These are phyloP conservation scores for Hemitrygon akajei DNA, from an alignment of 2,797 vertebrate genomes.

Conservation along the genomic window DNA sequence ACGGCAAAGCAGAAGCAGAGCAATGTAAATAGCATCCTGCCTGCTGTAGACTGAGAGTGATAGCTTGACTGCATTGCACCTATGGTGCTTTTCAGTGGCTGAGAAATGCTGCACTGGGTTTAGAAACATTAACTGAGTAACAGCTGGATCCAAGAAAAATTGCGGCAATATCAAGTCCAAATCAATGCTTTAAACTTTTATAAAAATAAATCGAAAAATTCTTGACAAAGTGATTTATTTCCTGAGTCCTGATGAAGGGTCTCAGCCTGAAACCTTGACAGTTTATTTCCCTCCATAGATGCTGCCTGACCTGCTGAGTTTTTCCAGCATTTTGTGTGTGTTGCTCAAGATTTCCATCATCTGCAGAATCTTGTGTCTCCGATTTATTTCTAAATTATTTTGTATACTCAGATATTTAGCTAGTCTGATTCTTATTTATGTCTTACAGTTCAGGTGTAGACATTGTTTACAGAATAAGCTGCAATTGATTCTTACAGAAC, in stretches of 20 bases:
- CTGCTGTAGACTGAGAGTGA: neutral
- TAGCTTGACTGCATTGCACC: neutral
- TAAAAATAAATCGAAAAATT: neutral
- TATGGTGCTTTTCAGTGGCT: neutral
- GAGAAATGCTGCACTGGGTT: neutral
- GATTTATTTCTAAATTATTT: neutral
- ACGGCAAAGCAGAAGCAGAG: neutral
- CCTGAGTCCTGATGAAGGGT: no score
- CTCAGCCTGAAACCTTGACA: no score
- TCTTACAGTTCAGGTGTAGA: neutral
- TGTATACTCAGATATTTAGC: neutral
- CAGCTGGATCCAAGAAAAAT: neutral
- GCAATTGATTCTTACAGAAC: neutral
- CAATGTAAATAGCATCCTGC: neutral
- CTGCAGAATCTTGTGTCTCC: no score
- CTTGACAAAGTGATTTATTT: neutral
- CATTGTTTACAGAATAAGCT: neutral
- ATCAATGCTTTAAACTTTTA: neutral
- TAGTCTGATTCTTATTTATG: neutral
- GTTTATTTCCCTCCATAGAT: no score
- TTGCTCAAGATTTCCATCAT: no score
- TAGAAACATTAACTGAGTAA: neutral
- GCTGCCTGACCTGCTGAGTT: no score
- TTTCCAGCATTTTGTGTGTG: no score
- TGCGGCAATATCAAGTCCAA: neutral